These are phyloP conservation scores for Tachina grossa DNA, from an alignment of 2,888 invertebrate genomes.

Conservation along the genomic window DNA sequence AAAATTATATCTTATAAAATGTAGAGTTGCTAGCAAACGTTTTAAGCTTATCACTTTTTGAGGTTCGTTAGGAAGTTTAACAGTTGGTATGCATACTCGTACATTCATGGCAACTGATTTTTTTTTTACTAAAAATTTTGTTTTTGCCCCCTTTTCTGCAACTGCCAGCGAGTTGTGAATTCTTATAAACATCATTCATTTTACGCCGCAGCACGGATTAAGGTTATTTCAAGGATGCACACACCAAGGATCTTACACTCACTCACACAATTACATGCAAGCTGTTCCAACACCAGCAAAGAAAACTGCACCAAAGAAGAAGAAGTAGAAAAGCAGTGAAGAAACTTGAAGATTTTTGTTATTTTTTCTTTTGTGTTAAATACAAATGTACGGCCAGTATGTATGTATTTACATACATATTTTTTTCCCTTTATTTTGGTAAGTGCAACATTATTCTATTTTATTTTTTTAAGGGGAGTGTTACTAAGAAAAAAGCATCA, in stretches of 20 bases:
- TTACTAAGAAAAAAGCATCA: conserved; percentile 63
- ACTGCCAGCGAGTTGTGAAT: conserved; percentile 69
- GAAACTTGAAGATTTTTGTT: conserved; percentile 52
- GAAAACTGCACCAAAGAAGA: conserved; percentile 21
- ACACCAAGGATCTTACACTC: conserved; percentile 57
- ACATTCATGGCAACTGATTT: conserved; percentile 37
- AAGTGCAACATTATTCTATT: conserved; percentile 63
- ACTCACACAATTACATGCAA: conserved; percentile 3
- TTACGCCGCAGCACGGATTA: conserved; percentile 79
- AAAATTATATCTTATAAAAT: too few relatives aligned
- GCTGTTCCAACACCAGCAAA: not conserved
- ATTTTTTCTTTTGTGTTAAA: conserved; percentile 38
- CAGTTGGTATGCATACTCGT: conserved; percentile 18
- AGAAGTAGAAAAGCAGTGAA: conserved; percentile 22
- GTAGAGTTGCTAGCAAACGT: not conserved
- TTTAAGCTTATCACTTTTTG: conserved; percentile 1
- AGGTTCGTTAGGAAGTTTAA: conserved; percentile 6
- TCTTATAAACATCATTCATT: conserved; percentile 79
- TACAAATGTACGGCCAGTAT: too few relatives aligned
- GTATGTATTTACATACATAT: not conserved
- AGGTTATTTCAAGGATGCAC: conserved; percentile 81
- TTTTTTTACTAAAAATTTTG: not conserved
- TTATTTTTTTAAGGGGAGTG: conserved; percentile 42
- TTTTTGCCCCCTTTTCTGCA: conserved; percentile 3
- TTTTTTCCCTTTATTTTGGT: conserved; percentile 42